Percentiles rank a stretch among this genome's conserved stretches.
These are phyloP conservation scores for Calcarius lapponicus DNA, from an alignment of 2,797 vertebrate genomes.

Conservation along the genomic window DNA sequence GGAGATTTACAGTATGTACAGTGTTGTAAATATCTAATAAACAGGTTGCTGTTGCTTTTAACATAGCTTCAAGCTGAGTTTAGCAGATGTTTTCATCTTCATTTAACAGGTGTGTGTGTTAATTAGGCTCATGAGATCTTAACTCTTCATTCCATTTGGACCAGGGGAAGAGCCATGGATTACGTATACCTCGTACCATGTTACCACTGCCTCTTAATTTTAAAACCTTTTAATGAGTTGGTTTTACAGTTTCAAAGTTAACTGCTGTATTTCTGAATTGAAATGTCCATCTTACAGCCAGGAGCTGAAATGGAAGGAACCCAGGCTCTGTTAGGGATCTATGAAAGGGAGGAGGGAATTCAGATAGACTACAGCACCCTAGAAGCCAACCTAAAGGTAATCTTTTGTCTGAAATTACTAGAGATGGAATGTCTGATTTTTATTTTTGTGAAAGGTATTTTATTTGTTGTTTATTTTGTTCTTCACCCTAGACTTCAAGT, in stretches of 20 bases:
- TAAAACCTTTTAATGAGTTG: neutral
- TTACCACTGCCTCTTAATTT: neutral
- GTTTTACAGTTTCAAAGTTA: neutral
- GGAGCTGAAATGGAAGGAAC: constrained; percentile 77
- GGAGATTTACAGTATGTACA: neutral
- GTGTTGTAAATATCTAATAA: neutral
- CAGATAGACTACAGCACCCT: constrained; percentile 86
- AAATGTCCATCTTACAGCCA: constrained; percentile 71
- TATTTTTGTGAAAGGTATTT: neutral
- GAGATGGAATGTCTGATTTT: neutral
- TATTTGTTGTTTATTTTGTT: neutral
- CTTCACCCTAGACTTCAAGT: neutral
- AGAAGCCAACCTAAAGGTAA: constrained; percentile 78
- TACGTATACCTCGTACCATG: neutral
- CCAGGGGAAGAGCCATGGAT: neutral
- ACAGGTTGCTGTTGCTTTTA: neutral
- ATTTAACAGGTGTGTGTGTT: neutral
- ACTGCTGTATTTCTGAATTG: neutral
- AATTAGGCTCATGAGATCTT: neutral
- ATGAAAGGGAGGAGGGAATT: constrained; percentile 84
- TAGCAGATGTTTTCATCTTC: neutral
- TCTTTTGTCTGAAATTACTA: neutral
- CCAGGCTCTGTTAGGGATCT: constrained; percentile 72
- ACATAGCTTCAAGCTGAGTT: neutral
- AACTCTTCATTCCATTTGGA: neutral